A percentile compares a stretch with the other conserved stretches of the same genome.
These are phyloP conservation scores for Athalia rosae DNA, from an alignment of 2,888 invertebrate species.

Conservation along the genomic window DNA sequence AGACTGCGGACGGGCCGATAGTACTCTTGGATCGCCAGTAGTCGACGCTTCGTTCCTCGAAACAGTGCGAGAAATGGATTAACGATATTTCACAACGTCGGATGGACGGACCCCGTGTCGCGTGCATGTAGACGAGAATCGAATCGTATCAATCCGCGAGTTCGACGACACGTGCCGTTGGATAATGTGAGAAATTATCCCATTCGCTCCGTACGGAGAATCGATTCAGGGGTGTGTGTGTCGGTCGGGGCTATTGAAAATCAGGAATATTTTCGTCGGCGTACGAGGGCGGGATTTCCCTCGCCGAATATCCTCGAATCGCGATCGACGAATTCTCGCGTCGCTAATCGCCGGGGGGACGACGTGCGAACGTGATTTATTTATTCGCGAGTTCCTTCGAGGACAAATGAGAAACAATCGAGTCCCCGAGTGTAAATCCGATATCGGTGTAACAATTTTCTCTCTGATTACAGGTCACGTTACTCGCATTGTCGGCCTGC, in stretches of 20 bases:
- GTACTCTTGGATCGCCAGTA: neutral
- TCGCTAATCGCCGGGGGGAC: no score
- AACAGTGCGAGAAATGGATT: no score
- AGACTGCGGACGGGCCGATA: no score
- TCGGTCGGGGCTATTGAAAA: neutral
- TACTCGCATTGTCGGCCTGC: slow-evolving; percentile 57
- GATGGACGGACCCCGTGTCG: no score
- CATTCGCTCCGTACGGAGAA: no score
- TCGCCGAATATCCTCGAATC: neutral
- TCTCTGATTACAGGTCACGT: slow-evolving; percentile 54
- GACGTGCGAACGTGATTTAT: no score
- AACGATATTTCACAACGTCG: no score
- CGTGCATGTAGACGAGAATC: no score
- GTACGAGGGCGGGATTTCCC: neutral
- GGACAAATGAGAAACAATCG: neutral
- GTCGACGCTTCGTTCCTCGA: no score
- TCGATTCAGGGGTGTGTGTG: neutral
- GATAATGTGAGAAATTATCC: no score
- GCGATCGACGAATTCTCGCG: slow-evolving; percentile 8
- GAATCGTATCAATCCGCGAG: neutral
- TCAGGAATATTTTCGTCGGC: slow-evolving; percentile 8
- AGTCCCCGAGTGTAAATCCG: neutral
- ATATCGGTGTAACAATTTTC: neutral
- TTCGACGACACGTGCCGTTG: neutral
- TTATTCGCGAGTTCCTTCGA: neutral